These are phyloP conservation scores for Cossypha niveicapilla DNA, from an alignment of 2,797 vertebrate genomes.

Conservation along the genomic window DNA sequence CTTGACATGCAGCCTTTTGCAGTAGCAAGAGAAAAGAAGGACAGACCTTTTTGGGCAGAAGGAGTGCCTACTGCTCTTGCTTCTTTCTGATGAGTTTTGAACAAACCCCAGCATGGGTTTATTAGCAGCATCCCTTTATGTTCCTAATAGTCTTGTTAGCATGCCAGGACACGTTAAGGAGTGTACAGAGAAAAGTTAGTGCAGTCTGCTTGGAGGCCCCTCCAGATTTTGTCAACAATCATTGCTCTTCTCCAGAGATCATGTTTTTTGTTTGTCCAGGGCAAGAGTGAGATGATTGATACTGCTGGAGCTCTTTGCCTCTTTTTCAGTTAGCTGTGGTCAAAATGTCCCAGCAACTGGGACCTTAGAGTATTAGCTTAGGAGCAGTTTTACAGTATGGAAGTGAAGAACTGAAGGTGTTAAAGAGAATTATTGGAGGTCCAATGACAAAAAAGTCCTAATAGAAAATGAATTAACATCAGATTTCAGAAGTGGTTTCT, in stretches of 20 bases:
- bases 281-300: background rate
- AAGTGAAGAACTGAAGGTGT: background rate
- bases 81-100: background rate
- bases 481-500: background rate
- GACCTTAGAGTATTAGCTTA: background rate
- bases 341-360: background rate
- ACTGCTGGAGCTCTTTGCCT: background rate
- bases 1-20: background rate
- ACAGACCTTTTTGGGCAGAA: background rate
- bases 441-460: background rate
- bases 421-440: background rate
- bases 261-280: background rate
- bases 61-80: background rate
- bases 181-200: background rate
- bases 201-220: background rate
- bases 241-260: background rate
- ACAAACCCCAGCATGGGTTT: background rate
- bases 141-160: constrained; percentile 3
- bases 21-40: background rate
- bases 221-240: background rate
- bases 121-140: background rate
- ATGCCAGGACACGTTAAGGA: background rate
- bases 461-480: background rate
- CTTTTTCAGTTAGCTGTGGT: background rate
- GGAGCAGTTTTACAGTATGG: background rate